Base-by-base conservation (phyloP, 1,140 invertebrate species). In the Uloborus diversus region DNA sequence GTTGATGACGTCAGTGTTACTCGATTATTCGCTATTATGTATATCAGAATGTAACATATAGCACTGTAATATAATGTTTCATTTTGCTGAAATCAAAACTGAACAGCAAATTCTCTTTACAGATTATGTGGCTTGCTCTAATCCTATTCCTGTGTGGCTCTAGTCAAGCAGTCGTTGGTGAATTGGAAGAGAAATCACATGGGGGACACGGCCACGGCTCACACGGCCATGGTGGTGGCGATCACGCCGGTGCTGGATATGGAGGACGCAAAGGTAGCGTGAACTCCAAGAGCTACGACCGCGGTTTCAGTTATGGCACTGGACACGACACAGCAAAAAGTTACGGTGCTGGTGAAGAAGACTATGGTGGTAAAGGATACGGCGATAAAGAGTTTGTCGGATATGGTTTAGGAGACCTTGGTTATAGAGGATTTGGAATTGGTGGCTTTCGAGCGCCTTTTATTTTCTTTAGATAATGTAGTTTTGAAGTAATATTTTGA, bases 181-280 rank as follows among this genome's bases (percentile, higher is more conserved):
- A 53, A 14, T 20, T 53, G 7, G 17, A 9, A 53, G n/a, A 33
- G 30, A 17, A 30, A 25, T n/a, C 23, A 25, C 59, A 62, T 20
- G 70, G 70, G 3, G 70, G 70, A 13, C 57, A 75, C 25, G 70
- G 28, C 2, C 1, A 49, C 2, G 57, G 37, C 20, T 35, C 37
- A 14, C n/a, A 49, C 13, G 70, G 59, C 13, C 20, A 51, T 1
- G 57, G 1, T 14, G 70, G 20, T 23, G 57, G 35, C 32, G 59
- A 64, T n/a, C 57, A 37, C 1, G 70, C 5, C 14, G 59, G 56
- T 4, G 4, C 37, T 1, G 70, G 59, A 4, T 75, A 75, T 11
- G 70, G 70, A n/a, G 70, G 70, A 3, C 70, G 37, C 25, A 75
- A 75, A 51, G 70, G 70, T 1, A 59, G 70, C 25, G 70, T 17